Conservation (phyloP, 2,113 vertebrate genomes). For the Todiramphus saurophagus region DNA sequence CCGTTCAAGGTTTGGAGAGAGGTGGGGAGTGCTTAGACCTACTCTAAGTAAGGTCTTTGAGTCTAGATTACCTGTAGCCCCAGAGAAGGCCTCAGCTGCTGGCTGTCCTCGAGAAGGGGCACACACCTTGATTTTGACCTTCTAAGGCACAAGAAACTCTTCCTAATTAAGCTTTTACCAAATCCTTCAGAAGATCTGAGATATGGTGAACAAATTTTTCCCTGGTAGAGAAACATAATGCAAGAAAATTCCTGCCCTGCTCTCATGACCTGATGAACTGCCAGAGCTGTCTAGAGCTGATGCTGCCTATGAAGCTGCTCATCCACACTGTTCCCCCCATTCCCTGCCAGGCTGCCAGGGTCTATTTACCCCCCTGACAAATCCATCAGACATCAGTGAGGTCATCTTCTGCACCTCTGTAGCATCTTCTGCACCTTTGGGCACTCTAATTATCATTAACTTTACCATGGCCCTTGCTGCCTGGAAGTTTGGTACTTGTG, state of each 20-base stretch:
- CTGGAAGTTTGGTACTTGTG: neutral
- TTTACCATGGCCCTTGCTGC: neutral
- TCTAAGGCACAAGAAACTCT: neutral
- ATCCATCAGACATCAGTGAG: neutral
- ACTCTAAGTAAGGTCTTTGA: neutral
- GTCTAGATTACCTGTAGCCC: neutral
- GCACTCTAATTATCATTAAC: neutral
- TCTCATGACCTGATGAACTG: neutral
- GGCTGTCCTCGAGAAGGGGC: neutral
- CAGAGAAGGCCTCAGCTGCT: neutral
- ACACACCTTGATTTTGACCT: neutral
- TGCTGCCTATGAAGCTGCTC: neutral
- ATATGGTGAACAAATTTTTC: neutral
- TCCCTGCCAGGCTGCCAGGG: neutral
- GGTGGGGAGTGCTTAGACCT: neutral
- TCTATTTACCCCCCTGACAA: neutral
- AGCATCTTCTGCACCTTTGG: neutral
- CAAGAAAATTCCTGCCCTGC: neutral
- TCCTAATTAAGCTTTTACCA: neutral
- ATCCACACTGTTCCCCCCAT: neutral
- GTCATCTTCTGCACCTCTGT: neutral
- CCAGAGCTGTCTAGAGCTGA: neutral
- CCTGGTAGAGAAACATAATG: neutral
- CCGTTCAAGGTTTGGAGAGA: neutral
- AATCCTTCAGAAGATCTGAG: neutral